phyloP scores from a whole-genome alignment of 2,797 vertebrate species.

The Chaenodraco wilsoni region DNA sequence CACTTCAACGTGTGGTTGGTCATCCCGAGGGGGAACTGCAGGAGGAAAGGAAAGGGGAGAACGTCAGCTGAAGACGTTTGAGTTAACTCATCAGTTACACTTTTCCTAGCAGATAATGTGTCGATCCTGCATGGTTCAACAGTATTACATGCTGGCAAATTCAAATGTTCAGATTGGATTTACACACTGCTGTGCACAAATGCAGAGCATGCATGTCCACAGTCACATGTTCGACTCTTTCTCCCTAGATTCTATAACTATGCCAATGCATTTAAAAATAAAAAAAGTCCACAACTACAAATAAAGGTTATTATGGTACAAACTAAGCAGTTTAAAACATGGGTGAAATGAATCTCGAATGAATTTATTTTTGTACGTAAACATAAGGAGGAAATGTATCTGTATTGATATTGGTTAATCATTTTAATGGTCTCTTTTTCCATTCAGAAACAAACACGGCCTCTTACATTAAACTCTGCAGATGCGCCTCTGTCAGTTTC shows the following conservation, averaged over 20 bases:
- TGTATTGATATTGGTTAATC: too few species aligned
- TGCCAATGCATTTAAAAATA: neutral
- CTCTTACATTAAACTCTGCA: constrained; percentile 90
- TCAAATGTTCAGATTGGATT: neutral
- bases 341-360: too few species aligned
- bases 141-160: neutral
- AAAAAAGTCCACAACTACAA: too few species aligned
- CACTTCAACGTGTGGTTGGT: constrained; percentile 93
- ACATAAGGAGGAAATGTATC: too few species aligned
- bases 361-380: too few species aligned
- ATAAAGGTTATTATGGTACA: too few species aligned
- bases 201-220: neutral
- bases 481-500: constrained; percentile 95
- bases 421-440: too few species aligned
- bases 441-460: neutral
- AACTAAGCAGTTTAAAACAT: too few species aligned
- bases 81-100: neutral
- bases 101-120: neutral
- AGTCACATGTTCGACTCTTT: neutral
- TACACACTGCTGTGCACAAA: neutral
- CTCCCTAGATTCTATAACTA: neutral
- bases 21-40: constrained; percentile 91
- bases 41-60: neutral
- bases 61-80: neutral
- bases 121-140: neutral